Base-by-base conservation (phyloP, 2,113 vertebrate genomes). In the Gorsachius goisagi region DNA sequence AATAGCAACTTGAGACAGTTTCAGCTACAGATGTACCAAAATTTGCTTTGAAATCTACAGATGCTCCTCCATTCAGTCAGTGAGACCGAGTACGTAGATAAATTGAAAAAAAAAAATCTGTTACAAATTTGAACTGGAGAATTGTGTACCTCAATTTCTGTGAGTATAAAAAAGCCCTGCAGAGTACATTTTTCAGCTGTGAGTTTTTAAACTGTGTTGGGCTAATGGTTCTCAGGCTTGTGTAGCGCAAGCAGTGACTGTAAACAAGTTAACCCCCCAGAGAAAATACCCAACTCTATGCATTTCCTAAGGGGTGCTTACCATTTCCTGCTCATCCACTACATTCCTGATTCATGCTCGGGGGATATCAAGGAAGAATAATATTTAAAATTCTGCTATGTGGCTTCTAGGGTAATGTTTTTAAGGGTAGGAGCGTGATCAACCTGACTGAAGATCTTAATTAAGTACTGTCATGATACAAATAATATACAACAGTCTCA, bases 1-100 rank as follows among this genome's bases (percentile, higher is more conserved):
- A 68, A n/a, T 28, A 45, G 76, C 71, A 97, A 95, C 79, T 86
- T 81, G 95, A 97, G 93, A 94, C 35, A 91, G 84, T 78, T 94
- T 96, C 93, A 92, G 71, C 45, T 74, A 85, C 27, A 72, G 69
- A 91, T 69, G 74, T 63, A 86, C 21, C 77, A 96, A 86, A 96
- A 69, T 88, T 85, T 93, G 81, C 32, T 76, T 94, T 91, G 44
- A 88, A 90, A 91, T 84, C 78, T 63, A 47, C 37, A 88, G 32
- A 58, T 63, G 76, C 45, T 67, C 64, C 85, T 49, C 45, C 49
- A 63, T 68, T 85, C 30, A 55, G 11, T 23, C 62, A 69, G 27
- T 28, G 24, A 89, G 69, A 82, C 56, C 5, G 55, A 90, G 9
- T 41, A 90, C 0, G 2, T 32, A 82, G 69, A 45, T 58, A 89